Evolutionary conservation across 2,888 invertebrate genomes (phyloP).

Genomic region (Amiota communis): DNA sequence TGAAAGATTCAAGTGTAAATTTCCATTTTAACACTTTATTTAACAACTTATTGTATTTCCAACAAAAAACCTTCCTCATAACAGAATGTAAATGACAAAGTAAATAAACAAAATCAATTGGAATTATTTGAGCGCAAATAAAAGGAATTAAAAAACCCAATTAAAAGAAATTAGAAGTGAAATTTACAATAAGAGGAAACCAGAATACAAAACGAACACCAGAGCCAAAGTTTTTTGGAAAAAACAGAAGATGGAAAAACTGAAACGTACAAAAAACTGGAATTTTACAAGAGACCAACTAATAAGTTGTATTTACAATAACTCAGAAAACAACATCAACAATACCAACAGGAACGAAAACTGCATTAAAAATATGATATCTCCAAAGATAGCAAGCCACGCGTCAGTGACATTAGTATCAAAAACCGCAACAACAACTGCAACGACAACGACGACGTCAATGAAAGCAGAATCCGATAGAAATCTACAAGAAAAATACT

Average conservation of each 20-base stretch:
- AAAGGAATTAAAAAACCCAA: constrained; percentile 5
- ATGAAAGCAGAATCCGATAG: too few species aligned
- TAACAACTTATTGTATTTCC: constrained; percentile 1
- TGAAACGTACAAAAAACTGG: constrained; percentile 34
- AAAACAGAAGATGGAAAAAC: constrained; percentile 44
- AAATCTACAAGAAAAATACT: too few species aligned
- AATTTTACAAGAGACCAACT: not conserved
- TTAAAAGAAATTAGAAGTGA: constrained; percentile 33
- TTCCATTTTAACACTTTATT: constrained; percentile 17
- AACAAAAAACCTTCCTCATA: not conserved
- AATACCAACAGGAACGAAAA: constrained; percentile 11
- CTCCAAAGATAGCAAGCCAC: constrained; percentile 47
- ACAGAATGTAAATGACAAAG: constrained; percentile 3
- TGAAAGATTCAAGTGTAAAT: constrained; percentile 41
- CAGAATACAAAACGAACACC: constrained; percentile 2
- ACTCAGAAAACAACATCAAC: constrained; percentile 9
- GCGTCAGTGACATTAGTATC: constrained; percentile 29
- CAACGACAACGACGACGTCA: constrained; percentile 6
- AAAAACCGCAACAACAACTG: constrained; percentile 3
- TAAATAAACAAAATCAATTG: constrained; percentile 5
- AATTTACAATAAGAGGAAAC: constrained; percentile 29
- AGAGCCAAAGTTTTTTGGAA: constrained; percentile 6
- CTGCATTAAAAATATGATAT: constrained; percentile 34
- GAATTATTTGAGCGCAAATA: constrained; percentile 11
- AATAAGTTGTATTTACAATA: constrained; percentile 6